Conservation (phyloP, 2,888 invertebrate species). For the Adineta ricciae region DNA sequence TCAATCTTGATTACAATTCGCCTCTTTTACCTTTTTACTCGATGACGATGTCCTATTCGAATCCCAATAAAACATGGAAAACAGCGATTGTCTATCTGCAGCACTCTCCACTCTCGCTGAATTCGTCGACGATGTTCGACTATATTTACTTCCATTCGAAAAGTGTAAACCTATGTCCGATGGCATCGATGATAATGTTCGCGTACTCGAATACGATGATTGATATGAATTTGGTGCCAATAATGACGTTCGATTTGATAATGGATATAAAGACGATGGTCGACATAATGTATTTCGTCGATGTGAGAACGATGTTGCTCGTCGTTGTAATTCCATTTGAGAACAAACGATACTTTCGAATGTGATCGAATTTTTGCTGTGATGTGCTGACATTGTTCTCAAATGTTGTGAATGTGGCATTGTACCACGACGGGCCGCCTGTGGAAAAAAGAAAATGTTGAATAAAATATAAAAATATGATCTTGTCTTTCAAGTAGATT, state of each 20-base stretch:
- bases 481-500: too few relatives aligned
- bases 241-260: too few relatives aligned
- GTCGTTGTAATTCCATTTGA: conserved; percentile 4
- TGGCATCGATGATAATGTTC: background rate
- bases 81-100: background rate
- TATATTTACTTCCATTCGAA: background rate
- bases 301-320: background rate
- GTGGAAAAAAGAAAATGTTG: too few relatives aligned
- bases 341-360: conserved; percentile 10
- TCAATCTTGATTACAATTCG: background rate
- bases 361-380: background rate
- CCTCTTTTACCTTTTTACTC: background rate
- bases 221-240: too few relatives aligned
- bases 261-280: background rate
- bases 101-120: background rate
- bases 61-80: background rate
- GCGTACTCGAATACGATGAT: background rate
- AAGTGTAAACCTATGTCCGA: background rate
- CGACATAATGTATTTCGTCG: background rate
- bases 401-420: background rate
- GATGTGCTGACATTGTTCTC: background rate
- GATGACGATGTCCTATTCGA: background rate
- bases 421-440: background rate
- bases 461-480: too few relatives aligned
- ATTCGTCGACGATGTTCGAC: background rate